Conservation (phyloP, 2,888 invertebrate genomes). For the Drosophila testacea region DNA sequence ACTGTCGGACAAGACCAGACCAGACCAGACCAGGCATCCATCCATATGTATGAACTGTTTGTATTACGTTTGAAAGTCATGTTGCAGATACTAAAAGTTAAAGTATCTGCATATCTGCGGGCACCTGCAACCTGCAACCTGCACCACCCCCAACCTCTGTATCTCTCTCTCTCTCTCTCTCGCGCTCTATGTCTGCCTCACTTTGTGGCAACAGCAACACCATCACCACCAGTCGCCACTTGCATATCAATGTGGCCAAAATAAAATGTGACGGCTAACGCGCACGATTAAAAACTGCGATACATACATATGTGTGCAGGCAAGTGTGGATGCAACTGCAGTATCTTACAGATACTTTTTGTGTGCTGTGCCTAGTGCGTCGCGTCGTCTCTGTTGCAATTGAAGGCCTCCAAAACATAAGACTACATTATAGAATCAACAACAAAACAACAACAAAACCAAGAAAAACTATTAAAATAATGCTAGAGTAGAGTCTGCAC, state of each 20-base stretch:
- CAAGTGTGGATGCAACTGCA: slow-evolving; percentile 66
- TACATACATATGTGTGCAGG: slow-evolving; percentile 38
- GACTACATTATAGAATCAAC: slow-evolving; percentile 62
- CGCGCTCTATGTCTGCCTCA: background rate
- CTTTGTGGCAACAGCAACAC: slow-evolving; percentile 26
- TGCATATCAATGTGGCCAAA: slow-evolving; percentile 75
- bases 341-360: slow-evolving; percentile 50
- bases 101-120: slow-evolving; percentile 72
- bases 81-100: slow-evolving; percentile 60
- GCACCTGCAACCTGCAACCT: slow-evolving; percentile 54
- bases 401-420: slow-evolving; percentile 58
- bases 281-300: slow-evolving; percentile 67
- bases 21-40: slow-evolving; percentile 40
- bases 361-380: slow-evolving; percentile 58
- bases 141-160: slow-evolving; percentile 5
- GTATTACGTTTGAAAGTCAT: slow-evolving; percentile 79
- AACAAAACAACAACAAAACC: slow-evolving; percentile 11
- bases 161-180: background rate
- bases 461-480: slow-evolving; percentile 32
- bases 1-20: slow-evolving; percentile 3
- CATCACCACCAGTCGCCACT: slow-evolving; percentile 61
- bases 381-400: slow-evolving; percentile 57
- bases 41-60: slow-evolving; percentile 77
- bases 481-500: background rate
- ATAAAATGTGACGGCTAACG: slow-evolving; percentile 71